phyloP scores from a whole-genome alignment of 2,888 invertebrate species.

The Palloptera scutellata region DNA sequence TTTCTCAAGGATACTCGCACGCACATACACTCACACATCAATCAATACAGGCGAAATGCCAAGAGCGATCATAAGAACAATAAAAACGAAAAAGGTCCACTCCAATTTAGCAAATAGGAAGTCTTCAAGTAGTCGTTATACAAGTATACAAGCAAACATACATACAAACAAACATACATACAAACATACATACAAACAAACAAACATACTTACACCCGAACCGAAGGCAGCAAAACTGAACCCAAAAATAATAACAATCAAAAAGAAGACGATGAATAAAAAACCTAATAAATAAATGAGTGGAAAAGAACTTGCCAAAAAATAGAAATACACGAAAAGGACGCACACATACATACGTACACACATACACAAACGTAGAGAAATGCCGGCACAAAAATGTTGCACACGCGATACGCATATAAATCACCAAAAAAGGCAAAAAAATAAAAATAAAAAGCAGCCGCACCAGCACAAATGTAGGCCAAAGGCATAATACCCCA shows the following conservation, averaged over 20 bases:
- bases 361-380: background rate
- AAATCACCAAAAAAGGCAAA: conserved; percentile 5
- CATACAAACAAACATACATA: background rate
- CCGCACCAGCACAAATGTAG: background rate
- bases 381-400: background rate
- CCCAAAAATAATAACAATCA: background rate
- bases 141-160: background rate
- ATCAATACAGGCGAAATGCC: no score
- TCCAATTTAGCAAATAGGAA: background rate
- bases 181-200: background rate
- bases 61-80: no score
- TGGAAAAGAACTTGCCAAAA: background rate
- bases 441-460: background rate
- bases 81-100: no score
- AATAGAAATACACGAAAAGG: background rate
- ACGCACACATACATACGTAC: background rate
- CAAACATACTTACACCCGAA: no score
- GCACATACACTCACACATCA: no score
- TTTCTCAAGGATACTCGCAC: background rate
- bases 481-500: background rate
- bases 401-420: conserved; percentile 5
- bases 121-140: background rate
- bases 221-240: background rate
- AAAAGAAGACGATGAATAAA: background rate
- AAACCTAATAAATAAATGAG: background rate